Percentiles rank a stretch among this genome's conserved stretches.
Evolutionary conservation across 2,797 vertebrate species (phyloP).

Genomic region (Iguana delicatissima): DNA sequence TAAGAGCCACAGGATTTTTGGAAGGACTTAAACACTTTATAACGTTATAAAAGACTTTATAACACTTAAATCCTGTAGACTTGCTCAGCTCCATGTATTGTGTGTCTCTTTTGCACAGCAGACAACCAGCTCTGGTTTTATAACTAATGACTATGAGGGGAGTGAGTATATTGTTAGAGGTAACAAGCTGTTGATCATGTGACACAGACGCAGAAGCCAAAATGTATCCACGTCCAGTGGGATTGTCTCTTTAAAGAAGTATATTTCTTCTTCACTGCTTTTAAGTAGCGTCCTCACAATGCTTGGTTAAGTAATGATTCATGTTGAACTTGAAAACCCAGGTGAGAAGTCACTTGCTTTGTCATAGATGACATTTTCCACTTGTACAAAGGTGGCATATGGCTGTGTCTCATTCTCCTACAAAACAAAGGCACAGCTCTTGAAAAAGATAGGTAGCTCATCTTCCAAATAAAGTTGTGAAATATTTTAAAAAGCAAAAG

Average conservation of each 20-base stretch:
- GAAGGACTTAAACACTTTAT: no score
- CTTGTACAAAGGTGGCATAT: constrained; percentile 80
- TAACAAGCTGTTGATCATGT: neutral
- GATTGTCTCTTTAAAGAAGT: neutral
- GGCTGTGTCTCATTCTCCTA: constrained; percentile 78
- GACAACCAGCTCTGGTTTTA: neutral
- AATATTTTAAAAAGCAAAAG: neutral
- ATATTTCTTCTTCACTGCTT: neutral
- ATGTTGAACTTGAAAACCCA: constrained; percentile 9
- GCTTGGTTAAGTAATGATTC: neutral
- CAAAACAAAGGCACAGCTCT: constrained; percentile 66
- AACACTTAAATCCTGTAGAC: neutral
- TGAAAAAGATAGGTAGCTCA: constrained; percentile 37
- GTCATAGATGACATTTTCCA: constrained; percentile 79
- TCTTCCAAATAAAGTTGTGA: neutral
- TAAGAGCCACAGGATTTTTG: neutral
- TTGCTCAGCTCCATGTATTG: neutral
- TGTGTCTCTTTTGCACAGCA: neutral
- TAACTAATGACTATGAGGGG: neutral
- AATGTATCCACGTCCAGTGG: neutral
- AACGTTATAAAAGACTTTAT: no score
- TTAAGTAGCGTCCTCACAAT: neutral
- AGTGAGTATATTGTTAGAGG: neutral
- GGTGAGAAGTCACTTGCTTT: constrained; percentile 51
- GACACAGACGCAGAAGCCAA: neutral